phyloP scores from a whole-genome alignment of 1,140 invertebrate genomes.

The Choristoneura fumiferana region DNA sequence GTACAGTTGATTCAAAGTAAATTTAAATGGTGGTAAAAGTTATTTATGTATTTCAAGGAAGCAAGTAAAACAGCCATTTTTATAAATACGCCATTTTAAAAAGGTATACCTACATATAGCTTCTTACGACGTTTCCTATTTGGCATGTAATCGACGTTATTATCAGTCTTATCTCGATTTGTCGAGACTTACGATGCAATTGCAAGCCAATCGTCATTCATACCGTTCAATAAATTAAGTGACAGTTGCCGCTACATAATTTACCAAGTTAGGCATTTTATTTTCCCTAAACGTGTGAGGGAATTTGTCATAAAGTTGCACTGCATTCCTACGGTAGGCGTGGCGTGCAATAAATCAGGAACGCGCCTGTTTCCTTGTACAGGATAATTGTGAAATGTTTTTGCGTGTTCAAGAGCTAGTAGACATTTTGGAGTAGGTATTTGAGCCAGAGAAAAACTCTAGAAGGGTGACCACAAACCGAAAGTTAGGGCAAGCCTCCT shows the following conservation, averaged over 20 bases:
- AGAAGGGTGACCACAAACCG: no score
- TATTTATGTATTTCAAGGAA: no score
- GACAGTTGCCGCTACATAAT: conserved; percentile 1
- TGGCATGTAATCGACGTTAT: not conserved
- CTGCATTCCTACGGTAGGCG: conserved; percentile 16
- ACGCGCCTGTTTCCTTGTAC: conserved; percentile 12
- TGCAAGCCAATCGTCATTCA: conserved; percentile 24
- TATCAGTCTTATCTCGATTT: conserved; percentile 10
- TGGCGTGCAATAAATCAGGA: conserved; percentile 22
- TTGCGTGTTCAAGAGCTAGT: no score
- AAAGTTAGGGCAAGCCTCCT: no score
- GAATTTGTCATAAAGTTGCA: conserved; percentile 34
- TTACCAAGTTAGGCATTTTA: conserved; percentile 23
- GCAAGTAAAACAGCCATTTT: no score
- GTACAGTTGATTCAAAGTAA: no score
- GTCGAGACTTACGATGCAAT: conserved; percentile 3
- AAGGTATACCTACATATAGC: not conserved
- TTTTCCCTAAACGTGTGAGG: conserved; percentile 31
- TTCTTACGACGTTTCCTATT: not conserved
- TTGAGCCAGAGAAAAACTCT: no score
- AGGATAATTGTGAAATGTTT: conserved; percentile 26
- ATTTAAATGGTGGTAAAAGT: no score
- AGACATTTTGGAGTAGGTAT: no score
- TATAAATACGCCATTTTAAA: no score
- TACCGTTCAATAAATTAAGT: conserved; percentile 34